Base-by-base conservation (phyloP, 2,888 invertebrate species). In the Lepidocyrtoides sp. region DNA sequence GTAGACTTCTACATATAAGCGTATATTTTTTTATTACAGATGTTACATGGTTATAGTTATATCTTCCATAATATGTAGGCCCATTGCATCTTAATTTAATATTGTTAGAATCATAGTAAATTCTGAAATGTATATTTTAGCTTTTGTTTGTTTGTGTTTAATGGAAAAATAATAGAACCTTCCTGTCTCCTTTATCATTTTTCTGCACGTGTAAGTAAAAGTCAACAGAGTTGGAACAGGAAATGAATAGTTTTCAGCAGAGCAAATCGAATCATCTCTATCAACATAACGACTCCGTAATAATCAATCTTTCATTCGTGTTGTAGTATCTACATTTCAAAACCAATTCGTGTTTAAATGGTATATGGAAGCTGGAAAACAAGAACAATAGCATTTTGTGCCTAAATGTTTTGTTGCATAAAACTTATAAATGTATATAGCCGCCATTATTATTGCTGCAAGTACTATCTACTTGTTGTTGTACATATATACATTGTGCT, bases 391-490 rank as follows among this genome's bases (percentile, higher is more conserved):
- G n/a, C n/a, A n/a, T n/a, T n/a, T n/a, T n/a, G n/a, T n/a, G n/a
- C n/a, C n/a, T n/a, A n/a, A n/a, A n/a, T n/a, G n/a, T n/a, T n/a
- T n/a, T n/a, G n/a, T n/a, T n/a, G n/a, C n/a, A n/a, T n/a, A n/a
- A n/a, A n/a, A n/a, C n/a, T n/a, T n/a, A n/a, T n/a, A n/a, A n/a
- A n/a, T n/a, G n/a, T n/a, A n/a, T n/a, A n/a, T n/a, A n/a, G n/a
- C n/a, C n/a, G n/a, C n/a, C n/a, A n/a, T n/a, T n/a, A n/a, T n/a
- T n/a, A n/a, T n/a, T n/a, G n/a, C n/a, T n/a, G n/a, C n/a, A n/a
- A n/a, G n/a, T n/a, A n/a, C n/a, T n/a, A n/a, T n/a, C 44, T 23
- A 17, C 23, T 72, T 14, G 23, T 44, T 72, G 66, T 72, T 72
- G 44, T 44, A 29, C 44, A 72, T 0, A n/a, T n/a, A n/a, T n/a